A percentile compares a stretch with the other conserved stretches of the same genome.
Evolutionary conservation across 2,797 vertebrate genomes (phyloP).

Genomic region (Pempheris klunzingeri): DNA sequence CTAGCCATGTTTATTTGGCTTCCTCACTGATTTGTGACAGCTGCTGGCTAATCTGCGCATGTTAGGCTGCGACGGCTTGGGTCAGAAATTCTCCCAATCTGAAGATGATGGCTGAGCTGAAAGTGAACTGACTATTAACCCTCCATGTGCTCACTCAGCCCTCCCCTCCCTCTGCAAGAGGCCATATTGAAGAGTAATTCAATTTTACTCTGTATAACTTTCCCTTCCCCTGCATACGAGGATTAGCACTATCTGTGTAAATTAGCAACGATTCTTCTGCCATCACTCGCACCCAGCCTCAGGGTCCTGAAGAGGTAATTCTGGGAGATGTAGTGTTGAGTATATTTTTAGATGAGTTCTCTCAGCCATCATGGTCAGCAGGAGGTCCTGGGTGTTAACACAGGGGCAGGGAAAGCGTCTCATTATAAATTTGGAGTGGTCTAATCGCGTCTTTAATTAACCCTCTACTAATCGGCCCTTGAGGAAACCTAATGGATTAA

Average conservation of each 20-base stretch:
- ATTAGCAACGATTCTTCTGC: constrained; percentile 40
- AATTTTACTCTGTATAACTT: constrained; percentile 47
- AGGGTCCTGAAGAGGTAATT: constrained; percentile 42
- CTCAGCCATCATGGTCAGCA: constrained; percentile 50
- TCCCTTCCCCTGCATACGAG: constrained; percentile 21
- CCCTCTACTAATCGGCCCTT: constrained; percentile 68
- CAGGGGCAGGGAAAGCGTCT: constrained; percentile 39
- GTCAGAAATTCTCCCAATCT: constrained; percentile 62
- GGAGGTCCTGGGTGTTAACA: constrained; percentile 44
- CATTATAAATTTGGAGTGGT: constrained; percentile 57
- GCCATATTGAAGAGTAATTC: constrained; percentile 32
- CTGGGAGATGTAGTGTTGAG: constrained; percentile 52
- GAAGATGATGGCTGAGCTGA: constrained; percentile 48
- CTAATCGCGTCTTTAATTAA: constrained; percentile 79
- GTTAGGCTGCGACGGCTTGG: constrained; percentile 27
- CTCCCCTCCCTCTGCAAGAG: constrained; percentile 23
- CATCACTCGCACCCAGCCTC: constrained; percentile 48
- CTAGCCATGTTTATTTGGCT: constrained; percentile 68
- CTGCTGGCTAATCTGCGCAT: constrained; percentile 69
- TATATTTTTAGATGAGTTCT: constrained; percentile 48
- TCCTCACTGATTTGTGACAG: constrained; percentile 69
- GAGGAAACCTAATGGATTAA: constrained; percentile 70
- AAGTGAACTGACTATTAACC: constrained; percentile 38
- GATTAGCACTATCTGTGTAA: constrained; percentile 60
- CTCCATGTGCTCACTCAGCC: constrained; percentile 33